A percentile compares a stretch with the other conserved stretches of the same genome.
Evolutionary conservation across 2,113 vertebrate species (phyloP).

Genomic region (Rhombomys opimus): DNA sequence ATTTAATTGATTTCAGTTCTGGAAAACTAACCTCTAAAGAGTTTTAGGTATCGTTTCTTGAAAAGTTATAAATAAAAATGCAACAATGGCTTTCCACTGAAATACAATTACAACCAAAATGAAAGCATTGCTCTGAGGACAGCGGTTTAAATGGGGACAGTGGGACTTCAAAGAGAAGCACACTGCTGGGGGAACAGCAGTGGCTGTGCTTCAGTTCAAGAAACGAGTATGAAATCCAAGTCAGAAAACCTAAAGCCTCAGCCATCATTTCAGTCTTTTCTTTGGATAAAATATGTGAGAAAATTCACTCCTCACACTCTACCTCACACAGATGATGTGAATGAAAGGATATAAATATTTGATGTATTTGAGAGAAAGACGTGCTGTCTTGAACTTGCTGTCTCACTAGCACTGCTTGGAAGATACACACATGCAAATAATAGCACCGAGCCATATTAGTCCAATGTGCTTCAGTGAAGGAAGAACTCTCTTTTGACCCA

Average conservation of each 20-base stretch:
- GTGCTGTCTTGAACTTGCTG: neutral
- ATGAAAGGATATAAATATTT: neutral
- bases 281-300: neutral
- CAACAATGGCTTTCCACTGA: conserved; percentile 59
- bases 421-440: conserved; percentile 5
- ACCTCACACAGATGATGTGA: conserved; percentile 1
- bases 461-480: neutral
- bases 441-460: neutral
- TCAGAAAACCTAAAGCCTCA: neutral
- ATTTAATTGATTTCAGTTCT: conserved; percentile 80
- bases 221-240: neutral
- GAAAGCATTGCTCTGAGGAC: conserved; percentile 68
- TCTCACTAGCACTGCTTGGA: neutral
- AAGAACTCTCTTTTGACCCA: conserved; percentile 60
- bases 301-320: neutral
- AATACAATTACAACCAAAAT: conserved; percentile 65
- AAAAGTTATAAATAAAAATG: conserved; percentile 72
- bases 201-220: conserved; percentile 27
- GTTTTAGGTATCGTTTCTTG: conserved; percentile 65
- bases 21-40: conserved; percentile 72
- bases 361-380: neutral
- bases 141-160: conserved; percentile 79
- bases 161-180: conserved; percentile 63
- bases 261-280: conserved; percentile 48
- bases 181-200: conserved; percentile 52